Evolutionary conservation across 2,888 invertebrate genomes (phyloP).

Genomic region (Quadriops clusia): DNA sequence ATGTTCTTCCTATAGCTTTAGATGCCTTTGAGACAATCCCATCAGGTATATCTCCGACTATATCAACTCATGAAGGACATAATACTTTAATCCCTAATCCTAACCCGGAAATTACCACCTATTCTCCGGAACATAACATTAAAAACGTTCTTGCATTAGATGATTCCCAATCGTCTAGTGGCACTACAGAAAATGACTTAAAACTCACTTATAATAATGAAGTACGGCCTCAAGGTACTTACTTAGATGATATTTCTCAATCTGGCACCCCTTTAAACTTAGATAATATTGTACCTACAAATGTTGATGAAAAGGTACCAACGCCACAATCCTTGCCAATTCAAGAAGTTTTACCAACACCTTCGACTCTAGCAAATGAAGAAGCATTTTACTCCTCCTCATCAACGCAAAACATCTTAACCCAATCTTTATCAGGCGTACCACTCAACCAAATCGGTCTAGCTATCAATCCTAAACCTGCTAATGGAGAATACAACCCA

Average conservation of each 20-base stretch:
- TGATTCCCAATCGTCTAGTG: neutral
- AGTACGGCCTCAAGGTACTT: too few species aligned
- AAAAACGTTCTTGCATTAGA: constrained; percentile 1
- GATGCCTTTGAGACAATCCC: too few species aligned
- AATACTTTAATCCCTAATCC: constrained; percentile 14
- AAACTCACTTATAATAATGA: constrained; percentile 8
- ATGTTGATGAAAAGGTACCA: too few species aligned
- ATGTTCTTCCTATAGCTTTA: too few species aligned
- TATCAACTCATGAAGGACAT: constrained; percentile 8
- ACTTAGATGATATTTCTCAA: too few species aligned
- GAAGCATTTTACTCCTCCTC: neutral
- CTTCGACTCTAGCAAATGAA: too few species aligned
- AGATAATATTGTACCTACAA: too few species aligned
- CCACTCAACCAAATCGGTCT: constrained; percentile 11
- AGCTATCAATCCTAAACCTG: too few species aligned
- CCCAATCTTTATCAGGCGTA: neutral
- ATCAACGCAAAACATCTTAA: neutral
- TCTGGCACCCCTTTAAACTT: too few species aligned
- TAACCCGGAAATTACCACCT: constrained; percentile 29
- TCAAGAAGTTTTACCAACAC: neutral
- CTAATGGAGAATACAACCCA: too few species aligned
- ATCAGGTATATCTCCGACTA: too few species aligned
- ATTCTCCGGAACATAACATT: constrained; percentile 25
- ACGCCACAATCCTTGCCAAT: too few species aligned
- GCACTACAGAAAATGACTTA: constrained; percentile 7